Conservation (phyloP, 1,140 invertebrate species). For the Chionoecetes opilio region DNA sequence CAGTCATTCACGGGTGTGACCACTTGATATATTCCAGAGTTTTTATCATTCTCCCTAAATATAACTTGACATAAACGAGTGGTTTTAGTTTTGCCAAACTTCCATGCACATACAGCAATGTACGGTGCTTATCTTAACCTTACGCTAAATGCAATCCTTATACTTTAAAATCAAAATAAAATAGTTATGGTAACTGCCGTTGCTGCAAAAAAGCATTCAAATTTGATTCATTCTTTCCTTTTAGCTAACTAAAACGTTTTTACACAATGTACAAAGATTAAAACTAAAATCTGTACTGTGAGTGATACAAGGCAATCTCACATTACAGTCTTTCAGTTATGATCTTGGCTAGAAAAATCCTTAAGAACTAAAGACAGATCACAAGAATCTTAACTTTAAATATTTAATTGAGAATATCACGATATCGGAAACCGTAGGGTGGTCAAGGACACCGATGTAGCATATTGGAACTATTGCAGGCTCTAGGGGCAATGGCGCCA, state of each 20-base stretch:
- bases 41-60: conserved; percentile 9
- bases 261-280: conserved; percentile 79
- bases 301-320: conserved; percentile 64
- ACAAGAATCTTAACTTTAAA: conserved; percentile 77
- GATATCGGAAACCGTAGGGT: conserved; percentile 70
- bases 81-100: conserved; percentile 18
- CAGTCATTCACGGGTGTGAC: conserved; percentile 13
- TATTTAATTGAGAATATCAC: conserved; percentile 77
- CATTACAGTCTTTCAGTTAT: conserved; percentile 73
- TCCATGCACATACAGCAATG: conserved; percentile 12
- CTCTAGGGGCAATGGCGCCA: conserved; percentile 69
- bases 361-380: conserved; percentile 78
- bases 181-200: not conserved
- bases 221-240: conserved; percentile 73
- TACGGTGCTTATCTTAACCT: conserved; percentile 53
- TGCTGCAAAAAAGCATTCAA: conserved; percentile 66
- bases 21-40: conserved; percentile 20
- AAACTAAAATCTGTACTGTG: conserved; percentile 73
- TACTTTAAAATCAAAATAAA: conserved; percentile 54
- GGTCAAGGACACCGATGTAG: conserved; percentile 72
- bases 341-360: conserved; percentile 77
- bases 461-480: conserved; percentile 70
- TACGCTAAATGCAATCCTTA: conserved; percentile 65
- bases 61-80: conserved; percentile 20
- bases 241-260: conserved; percentile 72